Conservation (phyloP, 2,113 vertebrate genomes). For the Sylvietta virens region DNA sequence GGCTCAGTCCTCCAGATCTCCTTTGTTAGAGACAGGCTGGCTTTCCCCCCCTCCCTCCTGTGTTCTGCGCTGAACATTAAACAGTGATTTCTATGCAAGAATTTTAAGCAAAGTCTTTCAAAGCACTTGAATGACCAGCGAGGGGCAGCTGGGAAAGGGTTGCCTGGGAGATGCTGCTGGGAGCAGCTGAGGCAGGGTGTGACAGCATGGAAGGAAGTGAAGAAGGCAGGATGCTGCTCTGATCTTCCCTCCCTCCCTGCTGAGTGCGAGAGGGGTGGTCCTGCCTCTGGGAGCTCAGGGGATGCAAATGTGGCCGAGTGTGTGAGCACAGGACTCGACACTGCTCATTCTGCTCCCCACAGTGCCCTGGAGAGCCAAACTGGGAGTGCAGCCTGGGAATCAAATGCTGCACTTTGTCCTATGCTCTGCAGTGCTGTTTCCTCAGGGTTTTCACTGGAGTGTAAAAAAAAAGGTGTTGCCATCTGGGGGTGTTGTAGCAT, state of each 20-base stretch:
- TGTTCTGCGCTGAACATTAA: neutral
- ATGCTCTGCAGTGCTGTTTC: neutral
- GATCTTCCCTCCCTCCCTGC: neutral
- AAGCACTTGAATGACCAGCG: neutral
- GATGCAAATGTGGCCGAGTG: neutral
- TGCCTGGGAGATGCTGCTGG: conserved; percentile 23
- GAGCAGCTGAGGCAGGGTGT: neutral
- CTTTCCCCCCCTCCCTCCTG: neutral
- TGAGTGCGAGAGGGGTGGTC: neutral
- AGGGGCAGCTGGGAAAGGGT: neutral
- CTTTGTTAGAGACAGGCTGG: neutral
- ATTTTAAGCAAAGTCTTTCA: conserved; percentile 6
- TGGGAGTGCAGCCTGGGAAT: neutral
- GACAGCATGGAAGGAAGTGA: neutral
- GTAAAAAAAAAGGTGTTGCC: neutral
- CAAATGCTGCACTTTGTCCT: rapidly evolving
- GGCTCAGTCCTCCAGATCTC: neutral
- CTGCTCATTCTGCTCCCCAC: neutral
- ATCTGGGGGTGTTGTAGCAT: neutral
- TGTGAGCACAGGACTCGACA: rapidly evolving
- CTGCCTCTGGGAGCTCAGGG: neutral
- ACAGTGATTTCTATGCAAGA: conserved; percentile 36
- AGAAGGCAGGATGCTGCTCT: neutral
- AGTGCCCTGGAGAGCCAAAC: neutral
- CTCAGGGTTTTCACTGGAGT: neutral